Evolutionary conservation across 2,113 vertebrate species (phyloP).

Genomic region (Nannobrachium achirus): DNA sequence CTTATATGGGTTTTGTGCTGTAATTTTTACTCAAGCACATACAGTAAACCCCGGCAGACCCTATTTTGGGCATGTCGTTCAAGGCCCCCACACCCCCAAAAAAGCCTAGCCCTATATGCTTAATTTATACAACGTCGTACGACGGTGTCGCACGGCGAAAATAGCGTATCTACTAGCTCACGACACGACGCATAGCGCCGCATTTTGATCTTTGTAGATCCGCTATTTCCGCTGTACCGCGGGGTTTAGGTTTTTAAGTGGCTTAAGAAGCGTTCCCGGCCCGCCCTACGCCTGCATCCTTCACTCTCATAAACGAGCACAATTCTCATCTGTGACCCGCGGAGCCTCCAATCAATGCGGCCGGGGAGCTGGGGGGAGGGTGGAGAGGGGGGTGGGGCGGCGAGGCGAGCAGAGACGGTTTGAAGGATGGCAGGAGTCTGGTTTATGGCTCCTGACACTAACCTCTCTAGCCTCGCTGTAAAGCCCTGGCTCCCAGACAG

Average conservation of each 20-base stretch:
- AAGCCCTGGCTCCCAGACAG: conserved; percentile 67
- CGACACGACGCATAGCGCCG: no score
- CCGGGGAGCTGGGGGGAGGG: conserved; percentile 43
- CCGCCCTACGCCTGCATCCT: not conserved
- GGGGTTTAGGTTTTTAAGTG: no score
- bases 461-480: conserved; percentile 67
- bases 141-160: no score
- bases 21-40: conserved; percentile 24
- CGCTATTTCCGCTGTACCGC: no score
- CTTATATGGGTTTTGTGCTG: conserved; percentile 42
- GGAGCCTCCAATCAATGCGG: conserved; percentile 41
- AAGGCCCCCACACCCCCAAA: no score
- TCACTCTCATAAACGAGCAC: conserved; percentile 46
- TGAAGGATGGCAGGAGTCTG: conserved; percentile 46
- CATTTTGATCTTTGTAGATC: no score
- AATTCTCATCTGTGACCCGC: conserved; percentile 46
- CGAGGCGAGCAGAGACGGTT: conserved; percentile 17
- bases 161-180: no score
- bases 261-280: conserved; percentile 48
- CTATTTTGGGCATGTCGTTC: no score
- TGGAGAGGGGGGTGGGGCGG: conserved; percentile 4
- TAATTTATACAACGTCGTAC: no score
- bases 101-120: no score
- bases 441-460: conserved; percentile 63
- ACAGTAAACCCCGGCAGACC: no score